Evolutionary conservation across 2,113 vertebrate genomes (phyloP), one percentile per base, ranked within the genome.

Genomic region (Furnarius figulus): DNA sequence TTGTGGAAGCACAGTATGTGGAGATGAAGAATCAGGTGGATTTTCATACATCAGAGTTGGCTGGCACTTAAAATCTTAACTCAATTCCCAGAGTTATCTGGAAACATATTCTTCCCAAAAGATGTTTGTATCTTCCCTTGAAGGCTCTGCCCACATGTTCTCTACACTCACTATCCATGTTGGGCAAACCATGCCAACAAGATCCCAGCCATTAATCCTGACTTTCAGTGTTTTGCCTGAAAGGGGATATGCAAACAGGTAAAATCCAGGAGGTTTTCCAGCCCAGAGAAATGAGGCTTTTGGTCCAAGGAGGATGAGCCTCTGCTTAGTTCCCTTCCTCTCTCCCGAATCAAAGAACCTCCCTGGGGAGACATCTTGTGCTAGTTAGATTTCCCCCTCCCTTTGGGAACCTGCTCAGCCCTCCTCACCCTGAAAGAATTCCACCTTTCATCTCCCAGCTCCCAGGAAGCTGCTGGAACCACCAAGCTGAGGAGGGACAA

Each of bases 281-380:
- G 67, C 40, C 33, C 9, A 1, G 0, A 55, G 76, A 77, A 94
- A 89, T 35, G 13, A 70, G 77, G 22, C 42, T 95, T 88, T 82
- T 27, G 83, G 79, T 93, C 86, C 76, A 77, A 90, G 42, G 85
- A 95, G 63, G 65, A 90, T 39, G 76, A 74, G 47, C 37, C 73
- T 62, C 55, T 90, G 35, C 42, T 88, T 44, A 63, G 68, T 24
- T 95, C 47, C 46, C 28, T 83, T 35, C 63, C 73, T 49, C 50
- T 90, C 59, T 77, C 52, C 76, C 50, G 59, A 73, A 93, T 95
- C 90, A 95, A 92, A 97, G 88, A 8, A 67, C 19, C 27, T 95
- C 93, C 68, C 92, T 18, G 35, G 89, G 83, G 88, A 90, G 52
- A 39, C 9, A 63, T 44, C 55, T 84, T 58, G 72, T 90, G 49